Evolutionary conservation across 2,888 invertebrate genomes (phyloP).

Genomic region (Erebia palarica): DNA sequence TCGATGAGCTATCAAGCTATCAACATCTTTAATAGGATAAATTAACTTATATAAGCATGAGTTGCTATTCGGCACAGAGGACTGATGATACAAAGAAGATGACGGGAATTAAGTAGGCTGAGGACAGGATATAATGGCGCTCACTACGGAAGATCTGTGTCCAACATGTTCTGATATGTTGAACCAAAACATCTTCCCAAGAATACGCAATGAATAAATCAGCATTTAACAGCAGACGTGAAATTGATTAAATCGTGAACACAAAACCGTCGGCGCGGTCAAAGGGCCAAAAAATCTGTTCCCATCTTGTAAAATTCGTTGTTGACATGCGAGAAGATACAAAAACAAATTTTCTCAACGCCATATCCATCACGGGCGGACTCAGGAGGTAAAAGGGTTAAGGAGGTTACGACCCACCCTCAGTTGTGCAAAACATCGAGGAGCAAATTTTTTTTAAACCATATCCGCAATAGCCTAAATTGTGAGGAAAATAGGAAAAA

Average conservation of each 20-base stretch:
- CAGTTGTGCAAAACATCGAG: neutral
- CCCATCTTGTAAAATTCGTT: conserved; percentile 29
- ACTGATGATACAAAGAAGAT: too few relatives aligned
- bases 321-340: conserved; percentile 27
- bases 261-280: conserved; percentile 25
- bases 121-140: too few relatives aligned
- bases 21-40: too few relatives aligned
- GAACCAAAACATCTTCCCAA: neutral
- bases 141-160: too few relatives aligned
- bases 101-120: too few relatives aligned
- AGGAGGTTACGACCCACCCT: neutral
- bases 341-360: conserved; percentile 35
- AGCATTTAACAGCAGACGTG: conserved; percentile 26
- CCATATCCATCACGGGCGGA: conserved; percentile 21
- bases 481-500: too few relatives aligned
- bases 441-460: conserved; percentile 27
- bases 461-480: conserved; percentile 5
- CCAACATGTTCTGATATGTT: too few relatives aligned
- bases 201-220: conserved; percentile 12
- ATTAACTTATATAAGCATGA: too few relatives aligned
- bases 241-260: conserved; percentile 27
- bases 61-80: too few relatives aligned
- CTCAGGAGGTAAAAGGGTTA: neutral
- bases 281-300: conserved; percentile 21
- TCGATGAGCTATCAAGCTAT: too few relatives aligned